Evolutionary conservation across 2,113 vertebrate genomes (phyloP), one percentile per base, ranked within the genome.

Genomic region (Chloroceryle aenea): DNA sequence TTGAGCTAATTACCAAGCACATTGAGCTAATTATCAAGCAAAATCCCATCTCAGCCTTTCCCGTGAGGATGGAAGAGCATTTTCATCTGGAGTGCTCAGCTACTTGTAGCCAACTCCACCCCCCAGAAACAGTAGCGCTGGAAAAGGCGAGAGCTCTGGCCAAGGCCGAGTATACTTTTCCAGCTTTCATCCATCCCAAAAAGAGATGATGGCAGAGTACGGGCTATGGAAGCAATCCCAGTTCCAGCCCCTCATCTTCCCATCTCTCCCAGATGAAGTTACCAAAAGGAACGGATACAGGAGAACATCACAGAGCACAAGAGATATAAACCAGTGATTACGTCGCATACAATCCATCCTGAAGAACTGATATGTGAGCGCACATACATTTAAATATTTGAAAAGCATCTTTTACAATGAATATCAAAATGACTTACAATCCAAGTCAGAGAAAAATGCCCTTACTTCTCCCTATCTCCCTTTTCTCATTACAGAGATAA

Each of bases 401-500:
- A 98, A 98, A 98, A 97, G 84, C 96, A 97, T 97, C 95, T 97
- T 98, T 98, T 97, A 96, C 97, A 98, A 97, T 97, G 97, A 98
- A 89, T 98, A 97, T 98, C 97, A 98, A 97, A 98, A 97, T 97
- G 96, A 98, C 95, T 98, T 98, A 98, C 97, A 97, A 97, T 96
- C 90, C 85, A 96, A 98, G 95, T 93, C 97, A 96, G 89, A 96
- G 95, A 95, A 97, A 98, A 98, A 98, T 97, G 91, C 71, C 95
- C 96, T 89, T 82, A 93, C 27, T 63, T 96, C 91, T 98, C 97
- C 94, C 97, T 97, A 96, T 97, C 97, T 98, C 96, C 97, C 97
- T 98, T 98, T 98, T 97, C 98, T 98, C 98, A 98, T 98, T 98
- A 98, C 92, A 91, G 91, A 98, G 97, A 98, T 97, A 98, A 98